Evolutionary conservation across 2,888 invertebrate genomes (phyloP).

Genomic region (Cacoxenus indagator): DNA sequence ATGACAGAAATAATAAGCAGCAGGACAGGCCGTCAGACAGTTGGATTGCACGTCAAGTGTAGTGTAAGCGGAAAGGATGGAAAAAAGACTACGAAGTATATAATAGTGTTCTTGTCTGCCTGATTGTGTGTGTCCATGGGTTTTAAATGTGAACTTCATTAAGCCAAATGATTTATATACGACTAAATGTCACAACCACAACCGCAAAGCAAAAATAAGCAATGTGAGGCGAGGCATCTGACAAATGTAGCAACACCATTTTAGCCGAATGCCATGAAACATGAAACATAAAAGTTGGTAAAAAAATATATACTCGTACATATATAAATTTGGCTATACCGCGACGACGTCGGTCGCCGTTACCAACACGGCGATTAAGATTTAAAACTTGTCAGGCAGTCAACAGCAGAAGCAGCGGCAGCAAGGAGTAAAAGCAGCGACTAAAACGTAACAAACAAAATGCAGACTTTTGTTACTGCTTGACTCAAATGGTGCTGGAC

Average conservation of each 20-base stretch:
- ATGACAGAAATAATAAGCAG: background rate
- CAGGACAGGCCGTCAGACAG: background rate
- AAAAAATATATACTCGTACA: slow-evolving; percentile 19
- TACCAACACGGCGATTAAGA: slow-evolving; percentile 31
- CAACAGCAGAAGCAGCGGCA: slow-evolving; percentile 2
- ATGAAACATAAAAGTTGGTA: background rate
- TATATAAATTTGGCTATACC: background rate
- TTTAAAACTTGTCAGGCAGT: slow-evolving; percentile 33
- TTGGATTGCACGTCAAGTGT: background rate
- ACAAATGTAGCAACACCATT: slow-evolving; percentile 1
- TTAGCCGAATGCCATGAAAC: background rate
- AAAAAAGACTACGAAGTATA: background rate
- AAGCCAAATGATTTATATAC: slow-evolving; percentile 20
- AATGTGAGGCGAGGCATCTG: background rate
- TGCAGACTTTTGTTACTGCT: background rate
- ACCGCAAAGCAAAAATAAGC: slow-evolving; percentile 7
- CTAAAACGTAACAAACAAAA: background rate
- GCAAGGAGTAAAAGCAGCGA: background rate
- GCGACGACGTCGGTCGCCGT: slow-evolving; percentile 18
- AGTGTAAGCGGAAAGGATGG: background rate
- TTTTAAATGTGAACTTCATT: slow-evolving; percentile 13
- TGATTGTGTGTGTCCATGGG: background rate
- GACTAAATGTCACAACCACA: background rate
- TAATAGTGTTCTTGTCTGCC: background rate
- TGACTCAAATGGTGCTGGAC: background rate